A percentile compares a stretch with the other conserved stretches of the same genome.
These are phyloP conservation scores for Diabrotica balteata DNA, from an alignment of 2,888 invertebrate species.

Conservation along the genomic window DNA sequence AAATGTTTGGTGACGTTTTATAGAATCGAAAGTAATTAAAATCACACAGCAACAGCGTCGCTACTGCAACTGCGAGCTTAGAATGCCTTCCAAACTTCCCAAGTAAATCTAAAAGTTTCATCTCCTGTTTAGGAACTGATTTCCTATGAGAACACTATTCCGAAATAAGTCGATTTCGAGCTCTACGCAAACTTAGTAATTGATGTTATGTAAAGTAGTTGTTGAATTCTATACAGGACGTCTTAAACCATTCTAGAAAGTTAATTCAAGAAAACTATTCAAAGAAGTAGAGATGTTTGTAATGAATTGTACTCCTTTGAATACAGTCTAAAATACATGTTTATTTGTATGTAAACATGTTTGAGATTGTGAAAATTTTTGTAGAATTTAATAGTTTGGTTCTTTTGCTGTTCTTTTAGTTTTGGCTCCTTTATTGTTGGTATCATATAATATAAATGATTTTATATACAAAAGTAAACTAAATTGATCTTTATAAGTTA, in stretches of 20 bases:
- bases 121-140: conserved; percentile 31
- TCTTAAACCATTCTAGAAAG: conserved; percentile 23
- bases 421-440: too few relatives aligned
- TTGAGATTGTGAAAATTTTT: too few relatives aligned
- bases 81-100: conserved; percentile 20
- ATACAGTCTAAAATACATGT: too few relatives aligned
- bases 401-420: too few relatives aligned
- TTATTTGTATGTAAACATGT: too few relatives aligned
- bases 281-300: background rate
- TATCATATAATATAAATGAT: too few relatives aligned
- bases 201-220: conserved; percentile 35
- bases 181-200: conserved; percentile 28
- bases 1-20: too few relatives aligned
- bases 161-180: conserved; percentile 31
- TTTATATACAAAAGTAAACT: too few relatives aligned
- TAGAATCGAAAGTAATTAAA: conserved; percentile 12
- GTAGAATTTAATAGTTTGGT: too few relatives aligned
- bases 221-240: conserved; percentile 24
- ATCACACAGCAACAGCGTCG: conserved; percentile 2
- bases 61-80: conserved; percentile 1
- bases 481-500: too few relatives aligned
- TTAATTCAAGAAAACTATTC: conserved; percentile 1
- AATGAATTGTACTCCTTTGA: too few relatives aligned
- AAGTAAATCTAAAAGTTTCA: conserved; percentile 32
- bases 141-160: conserved; percentile 32